phyloP scores from a whole-genome alignment of 23 tunicate species.

The Halocynthia roretzi region DNA sequence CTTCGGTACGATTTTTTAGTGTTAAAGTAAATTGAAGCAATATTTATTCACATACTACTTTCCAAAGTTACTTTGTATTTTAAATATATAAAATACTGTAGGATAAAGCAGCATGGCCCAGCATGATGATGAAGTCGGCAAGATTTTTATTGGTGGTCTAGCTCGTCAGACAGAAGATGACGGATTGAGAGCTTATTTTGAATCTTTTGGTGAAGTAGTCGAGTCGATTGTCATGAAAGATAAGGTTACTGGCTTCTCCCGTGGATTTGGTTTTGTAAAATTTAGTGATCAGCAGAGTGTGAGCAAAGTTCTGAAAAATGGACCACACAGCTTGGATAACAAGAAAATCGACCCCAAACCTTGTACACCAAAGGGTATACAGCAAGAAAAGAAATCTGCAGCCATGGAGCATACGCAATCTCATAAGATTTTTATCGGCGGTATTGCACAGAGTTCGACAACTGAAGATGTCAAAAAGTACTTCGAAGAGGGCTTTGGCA shows the following conservation, averaged over 20 bases:
- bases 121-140: constrained; percentile 57
- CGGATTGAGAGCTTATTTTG: constrained; percentile 47
- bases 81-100: no score
- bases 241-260: constrained; percentile 55
- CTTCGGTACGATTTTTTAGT: no score
- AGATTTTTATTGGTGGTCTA: constrained; percentile 90
- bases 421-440: constrained; percentile 89
- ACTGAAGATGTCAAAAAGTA: constrained; percentile 62
- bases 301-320: constrained; percentile 46
- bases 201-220: constrained; percentile 44
- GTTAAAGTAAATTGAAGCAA: no score
- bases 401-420: constrained; percentile 28
- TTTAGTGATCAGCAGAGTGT: constrained; percentile 48
- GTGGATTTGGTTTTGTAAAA: constrained; percentile 92
- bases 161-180: constrained; percentile 66
- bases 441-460: constrained; percentile 68
- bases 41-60: no score
- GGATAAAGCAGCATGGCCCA: no score
- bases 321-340: constrained; percentile 80
- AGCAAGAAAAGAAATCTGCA: constrained; percentile 56
- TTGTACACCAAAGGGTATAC: constrained; percentile 72
- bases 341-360: constrained; percentile 94
- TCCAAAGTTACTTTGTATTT: no score
- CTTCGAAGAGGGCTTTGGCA: constrained; percentile 52
- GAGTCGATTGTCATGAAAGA: constrained; percentile 86